Evolutionary conservation across 2,797 vertebrate genomes (phyloP), one percentile per base, ranked within the genome.

Genomic region (Leptodactylus fallax): DNA sequence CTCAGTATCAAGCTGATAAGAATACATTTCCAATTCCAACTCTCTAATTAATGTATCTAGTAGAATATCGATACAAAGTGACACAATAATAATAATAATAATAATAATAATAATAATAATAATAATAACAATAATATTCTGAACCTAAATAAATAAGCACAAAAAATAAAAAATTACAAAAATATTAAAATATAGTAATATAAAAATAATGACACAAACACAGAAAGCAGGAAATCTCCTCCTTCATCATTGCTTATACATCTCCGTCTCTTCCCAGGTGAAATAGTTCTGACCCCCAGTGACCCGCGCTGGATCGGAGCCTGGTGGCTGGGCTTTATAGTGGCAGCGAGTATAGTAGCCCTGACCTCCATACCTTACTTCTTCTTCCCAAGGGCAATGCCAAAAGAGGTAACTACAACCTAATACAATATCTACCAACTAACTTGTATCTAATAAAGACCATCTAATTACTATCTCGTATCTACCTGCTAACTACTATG

Each of bases 261-360:
- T 65, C 23, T 11, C 7, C 11, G 25, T 90, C 90, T 88, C 87
- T 55, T 92, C 94, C 58, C 92, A 98, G 97, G 89, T 0, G 45
- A 95, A 13, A 93, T 97, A 19, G 3, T 67, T 16, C 85, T 98
- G 74, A 90, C 92, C 0, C 87, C 79, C 0, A 88, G 71, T 49
- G 98, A 99, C 91, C 97, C 97, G 0, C 96, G 97, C 23, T 99
- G 98, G 98, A 96, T 99, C 0, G 98, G 98, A 0, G 98, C 98
- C 89, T 99, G 98, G 98, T 99, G 98, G 98, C 93, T 99, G 0
- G 97, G 98, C 0, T 99, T 99, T 93, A 94, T 99, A 36, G 88
- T 98, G 14, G 95, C 97, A 0, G 93, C 96, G 21, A 93, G 94
- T 3, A 58, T 96, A 0, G 96, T 98, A 85, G 94, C 96, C 78